Conservation (phyloP, 2,113 vertebrate species). For the Jacana jacana region DNA sequence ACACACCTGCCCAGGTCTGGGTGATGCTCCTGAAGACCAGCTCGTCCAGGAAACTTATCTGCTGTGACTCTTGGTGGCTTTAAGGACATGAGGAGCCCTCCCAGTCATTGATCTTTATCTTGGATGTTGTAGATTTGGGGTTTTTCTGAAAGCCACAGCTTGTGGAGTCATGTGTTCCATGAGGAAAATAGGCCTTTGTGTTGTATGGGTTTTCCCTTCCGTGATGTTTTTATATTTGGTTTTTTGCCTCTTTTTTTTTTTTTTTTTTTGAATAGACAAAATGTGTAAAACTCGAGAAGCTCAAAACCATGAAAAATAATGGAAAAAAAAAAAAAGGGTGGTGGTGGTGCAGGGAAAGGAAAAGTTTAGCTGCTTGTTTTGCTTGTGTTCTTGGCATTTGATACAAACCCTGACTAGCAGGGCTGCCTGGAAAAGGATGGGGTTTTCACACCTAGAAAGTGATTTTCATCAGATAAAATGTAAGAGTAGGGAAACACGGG, state of each 20-base stretch:
- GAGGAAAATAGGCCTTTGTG: neutral
- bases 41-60: neutral
- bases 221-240: neutral
- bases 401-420: neutral
- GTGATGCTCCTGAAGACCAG: neutral
- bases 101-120: neutral
- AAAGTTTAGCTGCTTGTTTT: neutral
- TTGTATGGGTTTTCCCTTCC: neutral
- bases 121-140: neutral
- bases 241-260: neutral
- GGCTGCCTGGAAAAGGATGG: neutral
- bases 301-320: neutral
- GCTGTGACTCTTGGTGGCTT: neutral
- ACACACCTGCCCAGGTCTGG: neutral
- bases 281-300: neutral
- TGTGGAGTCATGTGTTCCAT: neutral
- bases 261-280: neutral
- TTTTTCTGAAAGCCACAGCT: neutral
- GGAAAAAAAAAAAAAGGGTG: too few relatives aligned
- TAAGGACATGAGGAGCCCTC: neutral
- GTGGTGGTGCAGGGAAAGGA: neutral
- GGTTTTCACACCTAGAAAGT: neutral
- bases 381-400: neutral
- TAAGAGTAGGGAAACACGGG: neutral
- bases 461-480: neutral